Base-by-base conservation (phyloP, 2,113 vertebrate species). In the Dipodomys merriami region DNA sequence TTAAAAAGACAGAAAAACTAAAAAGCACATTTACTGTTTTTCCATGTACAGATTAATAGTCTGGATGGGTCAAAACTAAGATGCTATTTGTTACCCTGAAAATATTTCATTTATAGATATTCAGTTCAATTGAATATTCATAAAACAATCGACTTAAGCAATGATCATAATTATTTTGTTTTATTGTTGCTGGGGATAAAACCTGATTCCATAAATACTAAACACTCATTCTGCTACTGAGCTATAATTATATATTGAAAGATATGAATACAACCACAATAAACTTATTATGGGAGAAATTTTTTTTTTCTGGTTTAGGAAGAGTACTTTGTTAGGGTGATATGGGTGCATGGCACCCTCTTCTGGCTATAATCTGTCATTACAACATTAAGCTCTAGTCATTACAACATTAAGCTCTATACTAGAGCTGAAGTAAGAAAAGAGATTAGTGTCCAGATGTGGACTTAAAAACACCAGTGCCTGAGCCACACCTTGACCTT, bases 341-440 rank as follows among this genome's bases (percentile, higher is more conserved):
- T 53, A 0, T 87, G 85, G 95, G 94, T 60, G 67, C 73, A 97
- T 94, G 74, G 81, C 94, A 64, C 86, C 92, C 97, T 97, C 98
- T 98, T 93, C 97, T 98, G 98, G 97, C 60, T 76, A 96, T 65
- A 95, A n/a, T 49, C 76, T 88, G 35, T 19, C 44, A 74, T 89
- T 95, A 90, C 97, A 97, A 68, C n/a, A 88, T 90, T 60, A 57
- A 57, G 4, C 53, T 57, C 53, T 57, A 39, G 35, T 19, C 44
- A 74, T 89, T 95, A 90, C 97, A 97, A 68, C n/a, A 88, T 90
- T 60, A 57, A 57, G 15, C 53, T 57, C 53, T 57, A 39, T 39
- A 3, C 53, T 57, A 57, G 53, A 57, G 15, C 15, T 13, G 53
- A 57, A 87, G 39, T n/a, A 2, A 83, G 65, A 29, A 67, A 69